phyloP scores from a whole-genome alignment of 2,888 invertebrate species.

The Epinotia nisella region DNA sequence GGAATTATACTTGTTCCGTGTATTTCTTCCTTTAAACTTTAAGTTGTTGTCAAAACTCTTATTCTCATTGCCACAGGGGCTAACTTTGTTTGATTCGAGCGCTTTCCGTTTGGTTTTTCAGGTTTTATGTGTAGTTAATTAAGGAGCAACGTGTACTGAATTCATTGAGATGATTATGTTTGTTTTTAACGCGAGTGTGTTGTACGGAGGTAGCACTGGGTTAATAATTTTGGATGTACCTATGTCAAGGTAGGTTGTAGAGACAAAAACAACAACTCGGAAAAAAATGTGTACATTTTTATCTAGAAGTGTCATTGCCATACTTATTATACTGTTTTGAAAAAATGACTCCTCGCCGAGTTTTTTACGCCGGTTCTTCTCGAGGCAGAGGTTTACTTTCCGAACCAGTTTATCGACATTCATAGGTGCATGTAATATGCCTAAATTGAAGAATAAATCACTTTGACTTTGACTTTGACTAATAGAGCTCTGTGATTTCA shows the following conservation, averaged over 20 bases:
- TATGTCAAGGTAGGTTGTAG: background rate
- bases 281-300: no score
- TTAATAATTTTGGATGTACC: slow-evolving; percentile 16
- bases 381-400: no score
- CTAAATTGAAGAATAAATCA: no score
- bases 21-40: slow-evolving; percentile 66
- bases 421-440: no score
- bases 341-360: no score
- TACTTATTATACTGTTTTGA: no score
- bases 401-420: no score
- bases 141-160: slow-evolving; percentile 34
- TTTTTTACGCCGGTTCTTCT: no score
- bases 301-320: no score
- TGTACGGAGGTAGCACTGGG: background rate
- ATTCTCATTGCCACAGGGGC: background rate
- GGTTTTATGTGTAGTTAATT: slow-evolving; percentile 39
- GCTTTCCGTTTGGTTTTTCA: slow-evolving; percentile 9
- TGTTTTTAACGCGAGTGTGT: slow-evolving; percentile 23
- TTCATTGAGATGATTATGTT: slow-evolving; percentile 37
- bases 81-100: background rate
- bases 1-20: slow-evolving; percentile 82
- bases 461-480: no score
- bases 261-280: no score
- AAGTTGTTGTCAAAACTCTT: slow-evolving; percentile 34
- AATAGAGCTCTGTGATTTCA: no score